Percentiles rank a stretch among this genome's conserved stretches.
These are phyloP conservation scores for Eupithecia vulgata DNA, from an alignment of 2,888 invertebrate species.

Conservation along the genomic window DNA sequence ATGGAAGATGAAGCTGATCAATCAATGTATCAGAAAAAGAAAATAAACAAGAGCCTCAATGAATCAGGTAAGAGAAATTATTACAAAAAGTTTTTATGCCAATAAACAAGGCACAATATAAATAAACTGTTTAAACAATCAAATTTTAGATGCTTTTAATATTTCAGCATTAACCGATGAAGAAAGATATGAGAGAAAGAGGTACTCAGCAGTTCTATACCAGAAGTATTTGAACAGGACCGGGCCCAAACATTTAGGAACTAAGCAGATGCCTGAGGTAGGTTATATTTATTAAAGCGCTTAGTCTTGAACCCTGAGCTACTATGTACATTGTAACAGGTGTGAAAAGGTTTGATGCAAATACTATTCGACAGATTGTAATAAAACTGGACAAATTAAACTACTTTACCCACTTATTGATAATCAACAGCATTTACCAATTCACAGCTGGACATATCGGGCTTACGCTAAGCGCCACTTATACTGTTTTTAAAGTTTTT, in stretches of 20 bases:
- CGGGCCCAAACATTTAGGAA: conserved; percentile 92
- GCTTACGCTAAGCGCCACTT: neutral
- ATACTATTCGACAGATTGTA: neutral
- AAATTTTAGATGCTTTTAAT: neutral
- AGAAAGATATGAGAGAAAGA: conserved; percentile 87
- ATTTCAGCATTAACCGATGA: conserved; percentile 84
- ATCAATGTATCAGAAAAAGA: conserved; percentile 48
- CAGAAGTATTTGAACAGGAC: conserved; percentile 90
- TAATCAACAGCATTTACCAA: no score
- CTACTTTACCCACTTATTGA: no score
- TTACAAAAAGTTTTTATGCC: neutral
- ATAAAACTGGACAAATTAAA: neutral
- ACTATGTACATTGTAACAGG: neutral
- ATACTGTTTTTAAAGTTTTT: neutral
- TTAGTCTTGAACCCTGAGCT: neutral
- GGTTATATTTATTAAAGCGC: neutral
- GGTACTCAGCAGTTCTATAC: conserved; percentile 87
- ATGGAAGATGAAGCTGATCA: conserved; percentile 41
- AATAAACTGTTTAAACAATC: neutral
- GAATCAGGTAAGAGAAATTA: conserved; percentile 63
- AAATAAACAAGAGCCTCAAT: conserved; percentile 67
- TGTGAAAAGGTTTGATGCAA: neutral
- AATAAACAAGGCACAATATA: neutral
- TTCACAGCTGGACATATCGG: no score
- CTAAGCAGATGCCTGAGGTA: conserved; percentile 93